These are phyloP conservation scores for Trisateles emortualis DNA, from an alignment of 2,888 invertebrate species.

Conservation along the genomic window DNA sequence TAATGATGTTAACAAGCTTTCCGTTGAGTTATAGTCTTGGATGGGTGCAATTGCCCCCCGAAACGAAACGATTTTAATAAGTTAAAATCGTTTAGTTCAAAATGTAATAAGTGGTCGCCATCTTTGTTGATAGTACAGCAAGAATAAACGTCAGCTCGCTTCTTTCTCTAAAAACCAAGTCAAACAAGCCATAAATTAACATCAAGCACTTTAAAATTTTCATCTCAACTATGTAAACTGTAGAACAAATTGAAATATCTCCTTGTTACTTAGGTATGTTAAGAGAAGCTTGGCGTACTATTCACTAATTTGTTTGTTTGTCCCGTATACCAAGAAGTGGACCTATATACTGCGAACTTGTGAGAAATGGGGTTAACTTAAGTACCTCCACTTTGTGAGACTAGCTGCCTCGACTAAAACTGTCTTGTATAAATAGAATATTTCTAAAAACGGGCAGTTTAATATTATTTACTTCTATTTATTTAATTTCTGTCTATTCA, in stretches of 20 bases:
- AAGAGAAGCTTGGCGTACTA: constrained; percentile 10
- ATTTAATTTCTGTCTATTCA: neutral
- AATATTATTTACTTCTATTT: neutral
- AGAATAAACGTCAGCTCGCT: too few relatives aligned
- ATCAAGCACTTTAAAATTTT: neutral
- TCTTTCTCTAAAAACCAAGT: neutral
- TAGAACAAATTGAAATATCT: neutral
- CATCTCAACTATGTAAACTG: neutral
- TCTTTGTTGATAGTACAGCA: too few relatives aligned
- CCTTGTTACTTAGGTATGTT: constrained; percentile 1
- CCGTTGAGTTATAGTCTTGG: too few relatives aligned
- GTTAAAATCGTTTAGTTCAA: too few relatives aligned
- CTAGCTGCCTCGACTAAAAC: constrained; percentile 1
- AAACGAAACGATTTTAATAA: too few relatives aligned
- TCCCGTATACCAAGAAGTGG: constrained; percentile 3
- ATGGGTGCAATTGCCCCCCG: too few relatives aligned
- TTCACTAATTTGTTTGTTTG: constrained; percentile 43
- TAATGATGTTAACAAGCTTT: too few relatives aligned
- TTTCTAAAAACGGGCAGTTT: neutral
- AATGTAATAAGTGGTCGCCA: too few relatives aligned
- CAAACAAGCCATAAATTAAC: neutral
- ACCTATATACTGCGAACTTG: constrained; percentile 15
- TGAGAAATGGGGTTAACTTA: constrained; percentile 23
- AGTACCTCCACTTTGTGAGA: constrained; percentile 1
- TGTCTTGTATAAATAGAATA: constrained; percentile 8